Base-by-base conservation (phyloP, 2,888 invertebrate genomes). In the Alentia gelatinosa region DNA sequence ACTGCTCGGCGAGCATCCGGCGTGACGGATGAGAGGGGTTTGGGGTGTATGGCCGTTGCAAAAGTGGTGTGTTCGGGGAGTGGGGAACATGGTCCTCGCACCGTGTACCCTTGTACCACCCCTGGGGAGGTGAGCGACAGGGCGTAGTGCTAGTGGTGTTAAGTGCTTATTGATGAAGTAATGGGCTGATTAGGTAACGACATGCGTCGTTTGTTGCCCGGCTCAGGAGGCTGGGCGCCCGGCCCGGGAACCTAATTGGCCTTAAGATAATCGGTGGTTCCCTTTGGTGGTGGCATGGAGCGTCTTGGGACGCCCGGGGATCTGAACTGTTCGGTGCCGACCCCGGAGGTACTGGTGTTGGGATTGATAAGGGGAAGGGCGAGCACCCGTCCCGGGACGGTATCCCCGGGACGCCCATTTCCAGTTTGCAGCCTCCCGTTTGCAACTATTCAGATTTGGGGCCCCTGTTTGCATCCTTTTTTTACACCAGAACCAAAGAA, bases 101-200 rank as follows among this genome's bases (percentile, higher is more conserved):
- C n/a, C n/a, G n/a, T n/a, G n/a, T n/a, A n/a, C n/a, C n/a, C n/a
- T n/a, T n/a, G n/a, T n/a, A n/a, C n/a, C n/a, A n/a, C n/a, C n/a
- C n/a, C n/a, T 47, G 47, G 9, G 9, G 19, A 19, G 68, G 68
- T 68, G 68, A 26, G 30, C n/a, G 1, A 3, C 1, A 30, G 68
- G 68, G 47, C 19, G 5, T 19, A 30, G 30, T 68, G 68, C 68
- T 68, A 30, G 23, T 30, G 30, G 68, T 68, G 68, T 68, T 68
- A 68, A 68, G 68, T 26, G 68, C 30, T 30, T 68, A 30, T 68
- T 68, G 68, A 68, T 68, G 68, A 12, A 12, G 68, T 30, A 68
- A 68, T 68, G 30, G 68, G 30, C 68, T 30, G 68, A 68, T 68
- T 68, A 68, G 23, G 68, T 68, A 68, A 68, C 68, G 68, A 68